These are phyloP conservation scores for Epirrhoe tristata DNA, from an alignment of 2,888 invertebrate species.

Conservation along the genomic window DNA sequence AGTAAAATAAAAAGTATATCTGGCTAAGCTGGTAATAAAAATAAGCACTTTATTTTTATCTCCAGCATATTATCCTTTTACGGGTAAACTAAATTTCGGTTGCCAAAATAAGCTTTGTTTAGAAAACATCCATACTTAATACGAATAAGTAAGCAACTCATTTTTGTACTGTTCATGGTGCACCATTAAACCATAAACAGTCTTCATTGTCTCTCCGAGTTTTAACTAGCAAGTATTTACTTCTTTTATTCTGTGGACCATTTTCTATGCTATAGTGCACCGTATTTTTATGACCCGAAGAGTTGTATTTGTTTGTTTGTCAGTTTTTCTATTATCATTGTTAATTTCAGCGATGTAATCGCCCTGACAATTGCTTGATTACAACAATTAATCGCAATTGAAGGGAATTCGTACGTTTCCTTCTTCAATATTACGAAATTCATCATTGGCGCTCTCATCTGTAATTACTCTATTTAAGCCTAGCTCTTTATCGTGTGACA, in stretches of 20 bases:
- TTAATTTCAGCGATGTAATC: conserved; percentile 78
- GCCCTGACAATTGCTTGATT: conserved; percentile 80
- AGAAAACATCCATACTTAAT: conserved; percentile 11
- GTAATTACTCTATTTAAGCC: conserved; percentile 20
- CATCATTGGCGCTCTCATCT: conserved; percentile 35
- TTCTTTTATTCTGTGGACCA: conserved; percentile 51
- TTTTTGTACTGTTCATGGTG: conserved; percentile 50
- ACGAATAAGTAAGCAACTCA: neutral
- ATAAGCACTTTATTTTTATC: conserved; percentile 18
- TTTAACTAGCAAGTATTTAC: conserved; percentile 64
- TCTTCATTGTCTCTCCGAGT: conserved; percentile 65
- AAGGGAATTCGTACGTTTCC: conserved; percentile 77
- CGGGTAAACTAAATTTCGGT: conserved; percentile 8
- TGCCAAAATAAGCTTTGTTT: conserved; percentile 17
- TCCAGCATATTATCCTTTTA: conserved; percentile 17
- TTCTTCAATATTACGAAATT: conserved; percentile 57
- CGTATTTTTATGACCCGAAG: conserved; percentile 47
- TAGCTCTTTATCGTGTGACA: conserved; percentile 22
- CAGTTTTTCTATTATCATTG: conserved; percentile 63
- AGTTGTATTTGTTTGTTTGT: conserved; percentile 45
- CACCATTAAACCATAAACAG: conserved; percentile 65
- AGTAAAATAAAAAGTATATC: conserved; percentile 9
- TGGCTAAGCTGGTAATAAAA: conserved; percentile 11
- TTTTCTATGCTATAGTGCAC: conserved; percentile 45
- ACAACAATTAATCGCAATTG: conserved; percentile 83